These are phyloP conservation scores for Agrenia bidenticulata DNA, from an alignment of 2,888 invertebrate genomes.

Conservation along the genomic window DNA sequence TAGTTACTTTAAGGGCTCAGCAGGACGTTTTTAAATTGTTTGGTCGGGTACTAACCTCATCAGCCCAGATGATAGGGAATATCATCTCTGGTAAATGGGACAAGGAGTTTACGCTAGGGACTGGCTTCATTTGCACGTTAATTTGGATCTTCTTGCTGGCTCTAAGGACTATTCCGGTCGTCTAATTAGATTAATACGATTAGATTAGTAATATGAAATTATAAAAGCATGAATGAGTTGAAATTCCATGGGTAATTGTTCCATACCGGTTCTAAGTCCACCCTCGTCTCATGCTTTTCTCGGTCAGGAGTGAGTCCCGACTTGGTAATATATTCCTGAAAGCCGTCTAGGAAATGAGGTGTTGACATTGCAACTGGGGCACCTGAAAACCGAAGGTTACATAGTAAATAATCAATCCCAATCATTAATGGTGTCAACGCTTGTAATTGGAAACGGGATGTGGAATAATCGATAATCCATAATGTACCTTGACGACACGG, in stretches of 20 bases:
- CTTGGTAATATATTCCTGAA: slow-evolving; percentile 13
- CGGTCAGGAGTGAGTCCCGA: slow-evolving; percentile 22
- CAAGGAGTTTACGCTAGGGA: slow-evolving; percentile 19
- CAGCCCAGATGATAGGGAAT: slow-evolving; percentile 40
- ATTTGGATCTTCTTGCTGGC: slow-evolving; percentile 38
- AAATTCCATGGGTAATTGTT: neutral
- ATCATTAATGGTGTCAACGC: neutral
- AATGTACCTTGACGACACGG: slow-evolving; percentile 31
- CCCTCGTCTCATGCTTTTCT: slow-evolving; percentile 15
- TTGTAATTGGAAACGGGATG: too few relatives aligned
- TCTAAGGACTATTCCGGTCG: slow-evolving; percentile 33
- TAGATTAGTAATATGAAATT: slow-evolving; percentile 4
- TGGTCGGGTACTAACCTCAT: slow-evolving; percentile 24
- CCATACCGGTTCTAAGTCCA: slow-evolving; percentile 27
- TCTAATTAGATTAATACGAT: slow-evolving; percentile 27
- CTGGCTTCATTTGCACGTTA: slow-evolving; percentile 28
- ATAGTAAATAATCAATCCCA: neutral
- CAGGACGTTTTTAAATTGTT: neutral
- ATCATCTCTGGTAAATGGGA: slow-evolving; percentile 31
- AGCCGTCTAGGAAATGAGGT: slow-evolving; percentile 33
- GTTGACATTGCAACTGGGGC: slow-evolving; percentile 34
- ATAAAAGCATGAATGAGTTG: neutral
- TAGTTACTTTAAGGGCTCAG: neutral
- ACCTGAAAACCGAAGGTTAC: slow-evolving; percentile 13
- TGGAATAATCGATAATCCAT: too few relatives aligned